Conservation (phyloP, 2,888 invertebrate species). For the Lapara coniferarum region DNA sequence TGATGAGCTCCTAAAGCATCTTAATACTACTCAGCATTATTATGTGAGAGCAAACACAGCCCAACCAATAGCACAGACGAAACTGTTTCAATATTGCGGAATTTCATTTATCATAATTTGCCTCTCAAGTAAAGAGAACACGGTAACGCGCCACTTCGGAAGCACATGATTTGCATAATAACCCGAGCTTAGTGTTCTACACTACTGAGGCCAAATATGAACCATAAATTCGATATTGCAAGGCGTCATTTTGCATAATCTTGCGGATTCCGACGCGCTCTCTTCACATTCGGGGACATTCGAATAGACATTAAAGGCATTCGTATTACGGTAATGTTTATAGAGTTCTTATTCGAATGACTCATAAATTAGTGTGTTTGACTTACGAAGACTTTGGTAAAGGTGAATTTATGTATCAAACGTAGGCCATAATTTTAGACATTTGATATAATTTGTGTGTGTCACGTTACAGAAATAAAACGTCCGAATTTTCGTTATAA, state of each 20-base stretch:
- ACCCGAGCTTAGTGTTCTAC: conserved; percentile 66
- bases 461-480: conserved; percentile 2
- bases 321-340: conserved; percentile 56
- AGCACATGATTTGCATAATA: conserved; percentile 79
- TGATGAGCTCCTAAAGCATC: neutral
- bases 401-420: neutral
- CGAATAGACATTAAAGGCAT: conserved; percentile 43
- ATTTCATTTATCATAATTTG: conserved; percentile 75
- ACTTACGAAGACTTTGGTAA: neutral
- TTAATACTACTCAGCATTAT: conserved; percentile 19
- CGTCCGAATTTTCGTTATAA: neutral
- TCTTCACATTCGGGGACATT: conserved; percentile 65
- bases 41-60: conserved; percentile 19
- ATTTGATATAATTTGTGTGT: neutral
- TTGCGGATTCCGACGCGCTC: conserved; percentile 57
- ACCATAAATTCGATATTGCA: conserved; percentile 55
- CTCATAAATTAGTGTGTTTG: neutral
- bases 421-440: neutral
- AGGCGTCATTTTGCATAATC: conserved; percentile 48
- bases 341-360: conserved; percentile 33
- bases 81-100: conserved; percentile 50
- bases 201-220: conserved; percentile 48
- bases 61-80: conserved; percentile 24
- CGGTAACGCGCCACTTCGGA: conserved; percentile 72
- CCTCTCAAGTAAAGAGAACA: conserved; percentile 71